phyloP scores from a whole-genome alignment of 2,888 invertebrate genomes.

The Papilio demoleus region DNA sequence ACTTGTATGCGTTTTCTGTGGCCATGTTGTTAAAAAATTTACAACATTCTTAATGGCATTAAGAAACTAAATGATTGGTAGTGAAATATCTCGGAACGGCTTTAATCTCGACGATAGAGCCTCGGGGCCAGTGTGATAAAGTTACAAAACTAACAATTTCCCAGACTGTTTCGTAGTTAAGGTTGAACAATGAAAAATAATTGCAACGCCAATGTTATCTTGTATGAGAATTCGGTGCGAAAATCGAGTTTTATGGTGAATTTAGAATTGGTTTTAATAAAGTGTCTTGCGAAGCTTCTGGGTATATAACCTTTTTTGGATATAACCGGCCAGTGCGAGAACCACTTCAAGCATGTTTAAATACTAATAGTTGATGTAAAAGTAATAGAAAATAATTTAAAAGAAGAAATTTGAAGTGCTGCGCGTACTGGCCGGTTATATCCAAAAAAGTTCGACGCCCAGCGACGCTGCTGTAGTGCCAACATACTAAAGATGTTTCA shows the following conservation, averaged over 20 bases:
- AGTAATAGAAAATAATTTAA: no score
- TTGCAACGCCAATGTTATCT: conserved; percentile 18
- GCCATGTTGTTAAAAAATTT: background rate
- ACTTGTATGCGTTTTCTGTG: no score
- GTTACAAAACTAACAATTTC: conserved; percentile 37
- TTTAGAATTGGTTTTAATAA: background rate
- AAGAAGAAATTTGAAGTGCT: no score
- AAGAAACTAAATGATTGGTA: background rate
- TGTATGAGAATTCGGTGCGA: conserved; percentile 7
- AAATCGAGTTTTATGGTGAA: conserved; percentile 15
- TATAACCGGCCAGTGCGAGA: no score
- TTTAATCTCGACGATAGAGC: conserved; percentile 8
- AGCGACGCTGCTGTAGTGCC: no score
- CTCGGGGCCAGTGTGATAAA: background rate
- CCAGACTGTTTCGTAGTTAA: conserved; percentile 39
- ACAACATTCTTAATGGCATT: conserved; percentile 4
- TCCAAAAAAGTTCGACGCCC: no score
- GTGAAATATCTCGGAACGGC: background rate
- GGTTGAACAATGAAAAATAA: conserved; percentile 42
- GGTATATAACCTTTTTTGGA: no score
- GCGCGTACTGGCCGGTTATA: no score
- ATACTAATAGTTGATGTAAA: no score
- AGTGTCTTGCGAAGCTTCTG: no score
- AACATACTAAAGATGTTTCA: no score
- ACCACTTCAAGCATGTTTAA: no score